Base-by-base conservation (phyloP, 2,888 invertebrate species). In the Gasteruption jaculator region DNA sequence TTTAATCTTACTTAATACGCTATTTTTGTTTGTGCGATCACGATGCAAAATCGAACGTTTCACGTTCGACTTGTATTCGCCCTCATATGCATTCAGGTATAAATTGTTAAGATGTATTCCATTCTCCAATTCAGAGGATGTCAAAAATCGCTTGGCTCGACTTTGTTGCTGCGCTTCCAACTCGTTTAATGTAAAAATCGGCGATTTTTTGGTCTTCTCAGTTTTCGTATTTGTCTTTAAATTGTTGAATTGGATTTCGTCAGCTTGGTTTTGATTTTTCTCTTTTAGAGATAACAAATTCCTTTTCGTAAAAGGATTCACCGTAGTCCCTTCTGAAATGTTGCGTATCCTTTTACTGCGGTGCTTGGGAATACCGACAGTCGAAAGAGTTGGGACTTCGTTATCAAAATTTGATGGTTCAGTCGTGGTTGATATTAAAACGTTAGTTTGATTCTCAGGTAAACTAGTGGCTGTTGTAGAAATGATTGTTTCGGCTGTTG, bases 31-130 rank as follows among this genome's bases (percentile, higher is more conserved):
- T n/a, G n/a, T n/a, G n/a, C n/a, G n/a, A n/a, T n/a, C n/a, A n/a
- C n/a, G n/a, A n/a, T 43, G 49, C 21, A 52, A 50, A 50, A 65
- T 54, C 41, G 68, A 69, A 46, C 68, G 68, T 54, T 65, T 65
- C 11, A 68, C 66, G 54, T 67, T 70, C 42, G 64, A 61, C 48
- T 61, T 60, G 53, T 71, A 70, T 49, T 62, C 66, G 36, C 65
- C 61, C 49, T 70, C 68, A 52, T 66, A 68, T 43, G 64, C 63
- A 41, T 63, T 58, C 24, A 68, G 58, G 60, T 70, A 70, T 42
- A 68, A 56, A 53, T 67, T 65, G 48, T 68, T 69, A 24, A 70
- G 57, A 41, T 63, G 60, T 46, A 62, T 67, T 65, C 69, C 68
- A 63, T 65, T 67, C 57, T 64, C 65, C 41, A 63, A 54, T 57